Conservation (phyloP, 2,113 vertebrate genomes). For the Boulengeromyrus knoepffleri region DNA sequence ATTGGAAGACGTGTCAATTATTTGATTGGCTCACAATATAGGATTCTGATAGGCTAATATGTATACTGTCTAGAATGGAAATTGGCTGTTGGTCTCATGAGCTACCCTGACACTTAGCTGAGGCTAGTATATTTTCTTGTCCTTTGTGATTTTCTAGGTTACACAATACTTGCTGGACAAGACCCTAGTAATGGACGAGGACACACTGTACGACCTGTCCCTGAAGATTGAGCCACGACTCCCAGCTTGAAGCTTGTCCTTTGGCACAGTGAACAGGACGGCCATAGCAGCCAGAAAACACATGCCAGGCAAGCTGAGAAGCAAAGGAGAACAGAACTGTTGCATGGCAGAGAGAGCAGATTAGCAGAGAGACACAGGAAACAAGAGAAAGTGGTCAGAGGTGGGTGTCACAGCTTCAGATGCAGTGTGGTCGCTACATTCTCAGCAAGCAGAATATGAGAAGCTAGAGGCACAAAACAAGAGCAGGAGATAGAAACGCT, state of each 20-base stretch:
- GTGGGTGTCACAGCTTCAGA: background rate
- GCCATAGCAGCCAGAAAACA: background rate
- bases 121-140: background rate
- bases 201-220: constrained; percentile 90
- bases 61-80: background rate
- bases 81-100: background rate
- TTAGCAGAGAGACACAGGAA: background rate
- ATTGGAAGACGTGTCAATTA: background rate
- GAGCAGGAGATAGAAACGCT: background rate
- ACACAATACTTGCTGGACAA: constrained; percentile 94
- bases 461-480: background rate
- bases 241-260: constrained; percentile 59
- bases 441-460: background rate
- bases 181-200: constrained; percentile 88
- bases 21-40: background rate
- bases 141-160: constrained; percentile 59
- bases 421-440: background rate
- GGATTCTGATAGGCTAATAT: background rate
- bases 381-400: background rate
- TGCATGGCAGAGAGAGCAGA: background rate
- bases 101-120: background rate
- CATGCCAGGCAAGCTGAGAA: background rate
- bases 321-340: background rate
- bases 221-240: constrained; percentile 87
- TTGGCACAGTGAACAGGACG: background rate